Evolutionary conservation across 2,888 invertebrate species (phyloP).

Genomic region (Stenichneumon culpator): DNA sequence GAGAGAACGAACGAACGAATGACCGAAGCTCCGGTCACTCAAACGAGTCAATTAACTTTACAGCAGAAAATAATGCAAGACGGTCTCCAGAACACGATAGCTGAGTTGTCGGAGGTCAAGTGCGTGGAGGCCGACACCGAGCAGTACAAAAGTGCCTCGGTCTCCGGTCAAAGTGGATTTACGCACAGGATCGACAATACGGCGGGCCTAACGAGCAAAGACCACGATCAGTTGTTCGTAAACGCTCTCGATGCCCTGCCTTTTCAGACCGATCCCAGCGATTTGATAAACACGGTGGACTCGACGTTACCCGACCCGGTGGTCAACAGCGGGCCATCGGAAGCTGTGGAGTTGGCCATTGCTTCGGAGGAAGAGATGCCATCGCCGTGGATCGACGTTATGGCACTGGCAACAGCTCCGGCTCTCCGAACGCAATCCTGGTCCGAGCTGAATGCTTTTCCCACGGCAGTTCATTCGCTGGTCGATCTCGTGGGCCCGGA

Average conservation of each 20-base stretch:
- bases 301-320: neutral
- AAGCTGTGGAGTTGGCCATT: conserved; percentile 90
- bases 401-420: conserved; percentile 89
- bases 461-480: conserved; percentile 89
- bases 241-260: conserved; percentile 72
- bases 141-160: conserved; percentile 61
- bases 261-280: conserved; percentile 66
- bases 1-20: conserved; percentile 22
- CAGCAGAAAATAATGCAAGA: conserved; percentile 80
- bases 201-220: conserved; percentile 33
- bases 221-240: conserved; percentile 73
- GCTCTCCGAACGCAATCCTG: conserved; percentile 81
- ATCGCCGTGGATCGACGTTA: conserved; percentile 91
- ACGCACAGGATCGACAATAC: conserved; percentile 24
- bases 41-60: conserved; percentile 69
- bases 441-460: conserved; percentile 87
- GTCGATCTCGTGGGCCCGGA: conserved; percentile 83
- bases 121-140: conserved; percentile 46
- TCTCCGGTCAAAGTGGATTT: conserved; percentile 24
- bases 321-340: conserved; percentile 81
- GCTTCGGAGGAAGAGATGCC: conserved; percentile 92
- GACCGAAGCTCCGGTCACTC: conserved; percentile 11
- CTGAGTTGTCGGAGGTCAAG: conserved; percentile 75
- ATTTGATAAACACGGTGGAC: conserved; percentile 34
- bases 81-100: conserved; percentile 78